Percentiles rank a stretch among this genome's conserved stretches.
Evolutionary conservation across 2,888 invertebrate species (phyloP).

Genomic region (Deilephila porcellus): DNA sequence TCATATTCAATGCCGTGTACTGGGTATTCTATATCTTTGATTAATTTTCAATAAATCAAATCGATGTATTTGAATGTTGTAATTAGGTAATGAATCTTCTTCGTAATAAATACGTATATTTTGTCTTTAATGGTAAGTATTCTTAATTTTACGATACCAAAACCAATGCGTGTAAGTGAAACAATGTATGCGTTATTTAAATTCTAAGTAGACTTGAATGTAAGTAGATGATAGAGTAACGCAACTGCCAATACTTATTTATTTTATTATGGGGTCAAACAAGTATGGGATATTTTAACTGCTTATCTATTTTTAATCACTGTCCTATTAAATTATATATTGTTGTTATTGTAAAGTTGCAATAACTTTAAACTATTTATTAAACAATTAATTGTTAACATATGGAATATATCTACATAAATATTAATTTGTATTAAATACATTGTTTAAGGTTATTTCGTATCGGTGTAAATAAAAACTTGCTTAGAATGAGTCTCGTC

Average conservation of each 20-base stretch:
- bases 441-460: slow-evolving; percentile 18
- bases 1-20: slow-evolving; percentile 97
- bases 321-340: slow-evolving; percentile 30
- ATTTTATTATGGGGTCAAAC: slow-evolving; percentile 41
- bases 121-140: background rate
- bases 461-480: slow-evolving; percentile 51
- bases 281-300: slow-evolving; percentile 28
- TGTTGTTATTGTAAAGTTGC: slow-evolving; percentile 30
- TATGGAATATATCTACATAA: background rate
- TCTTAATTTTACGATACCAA: slow-evolving; percentile 27
- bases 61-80: background rate
- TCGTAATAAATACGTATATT: slow-evolving; percentile 30
- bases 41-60: slow-evolving; percentile 58
- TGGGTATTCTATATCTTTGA: slow-evolving; percentile 96
- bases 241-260: slow-evolving; percentile 62
- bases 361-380: slow-evolving; percentile 33
- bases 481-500: slow-evolving; percentile 45
- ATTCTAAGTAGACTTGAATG: slow-evolving; percentile 39
- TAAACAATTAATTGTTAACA: slow-evolving; percentile 3
- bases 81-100: slow-evolving; percentile 1
- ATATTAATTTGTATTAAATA: slow-evolving; percentile 16
- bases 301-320: slow-evolving; percentile 25
- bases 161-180: slow-evolving; percentile 9
- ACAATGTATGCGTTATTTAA: slow-evolving; percentile 6
- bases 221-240: slow-evolving; percentile 53